Conservation (phyloP, 1,140 invertebrate genomes). For the Drosophila mauritiana region DNA sequence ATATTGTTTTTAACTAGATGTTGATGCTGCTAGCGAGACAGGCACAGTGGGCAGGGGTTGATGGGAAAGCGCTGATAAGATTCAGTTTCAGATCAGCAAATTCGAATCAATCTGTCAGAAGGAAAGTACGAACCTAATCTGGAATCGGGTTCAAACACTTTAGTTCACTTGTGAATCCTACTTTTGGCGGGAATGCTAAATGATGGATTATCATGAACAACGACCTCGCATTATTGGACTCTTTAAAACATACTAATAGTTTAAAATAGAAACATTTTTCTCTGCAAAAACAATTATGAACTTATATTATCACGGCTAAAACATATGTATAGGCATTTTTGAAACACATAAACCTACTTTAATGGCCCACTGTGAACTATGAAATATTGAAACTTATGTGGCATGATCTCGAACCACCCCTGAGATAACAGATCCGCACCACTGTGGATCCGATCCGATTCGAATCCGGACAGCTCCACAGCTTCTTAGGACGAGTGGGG, state of each 20-base stretch:
- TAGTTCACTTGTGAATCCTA: background rate
- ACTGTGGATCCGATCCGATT: constrained; percentile 37
- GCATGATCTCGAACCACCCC: background rate
- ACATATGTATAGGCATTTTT: too few relatives aligned
- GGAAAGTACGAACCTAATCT: background rate
- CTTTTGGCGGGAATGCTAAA: background rate
- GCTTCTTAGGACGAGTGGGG: constrained; percentile 51
- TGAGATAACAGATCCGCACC: constrained; percentile 30
- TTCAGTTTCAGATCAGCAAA: background rate
- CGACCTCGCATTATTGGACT: too few relatives aligned
- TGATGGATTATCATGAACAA: background rate
- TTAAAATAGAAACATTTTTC: too few relatives aligned
- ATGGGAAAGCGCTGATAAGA: constrained; percentile 12
- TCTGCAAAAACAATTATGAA: too few relatives aligned
- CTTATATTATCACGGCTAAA: too few relatives aligned
- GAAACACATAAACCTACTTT: background rate
- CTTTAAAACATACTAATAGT: too few relatives aligned
- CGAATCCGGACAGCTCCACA: constrained; percentile 39
- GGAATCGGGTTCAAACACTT: background rate
- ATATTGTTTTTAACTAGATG: constrained; percentile 85
- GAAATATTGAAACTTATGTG: constrained; percentile 8
- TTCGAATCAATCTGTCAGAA: background rate
- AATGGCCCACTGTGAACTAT: constrained; percentile 5
- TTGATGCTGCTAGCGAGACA: constrained; percentile 61
- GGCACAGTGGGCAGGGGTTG: constrained; percentile 27